These are phyloP conservation scores for Parascotia fuliginaria DNA, from an alignment of 2,888 invertebrate species.

Conservation along the genomic window DNA sequence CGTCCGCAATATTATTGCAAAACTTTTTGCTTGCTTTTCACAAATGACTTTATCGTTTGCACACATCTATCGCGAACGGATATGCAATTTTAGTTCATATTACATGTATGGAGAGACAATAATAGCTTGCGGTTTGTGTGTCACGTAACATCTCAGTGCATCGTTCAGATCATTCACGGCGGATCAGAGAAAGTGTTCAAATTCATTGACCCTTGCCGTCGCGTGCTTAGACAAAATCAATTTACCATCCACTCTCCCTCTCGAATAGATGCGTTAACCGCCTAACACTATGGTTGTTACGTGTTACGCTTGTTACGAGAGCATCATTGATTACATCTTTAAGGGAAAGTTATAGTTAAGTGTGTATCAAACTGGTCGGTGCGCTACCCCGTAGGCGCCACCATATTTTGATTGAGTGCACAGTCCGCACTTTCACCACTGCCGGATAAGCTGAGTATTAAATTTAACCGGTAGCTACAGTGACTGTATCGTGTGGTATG, in stretches of 20 bases:
- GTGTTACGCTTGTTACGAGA: constrained; percentile 68
- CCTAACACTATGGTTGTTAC: constrained; percentile 56
- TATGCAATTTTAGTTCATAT: constrained; percentile 29
- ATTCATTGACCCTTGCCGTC: constrained; percentile 71
- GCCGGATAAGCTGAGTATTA: constrained; percentile 14
- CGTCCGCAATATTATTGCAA: constrained; percentile 20
- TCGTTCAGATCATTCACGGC: constrained; percentile 41
- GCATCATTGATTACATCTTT: constrained; percentile 64
- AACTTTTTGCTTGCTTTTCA: constrained; percentile 34
- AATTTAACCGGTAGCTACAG: constrained; percentile 8
- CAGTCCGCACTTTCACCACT: constrained; percentile 33
- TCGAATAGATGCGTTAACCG: constrained; percentile 62
- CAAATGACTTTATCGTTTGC: constrained; percentile 21
- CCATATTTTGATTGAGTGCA: constrained; percentile 35
- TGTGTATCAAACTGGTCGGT: constrained; percentile 41
- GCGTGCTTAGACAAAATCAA: constrained; percentile 79
- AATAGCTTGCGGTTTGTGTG: constrained; percentile 33
- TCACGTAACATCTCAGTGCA: constrained; percentile 40
- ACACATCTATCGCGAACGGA: constrained; percentile 5
- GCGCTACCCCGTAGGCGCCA: constrained; percentile 46
- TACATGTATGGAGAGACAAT: constrained; percentile 30
- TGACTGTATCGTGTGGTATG: constrained; percentile 2
- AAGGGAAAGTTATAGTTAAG: constrained; percentile 72
- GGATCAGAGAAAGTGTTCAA: constrained; percentile 69
- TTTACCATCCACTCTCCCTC: constrained; percentile 76